Evolutionary conservation across 2,113 vertebrate genomes (phyloP).

Genomic region (Pachypanchax playfairii): DNA sequence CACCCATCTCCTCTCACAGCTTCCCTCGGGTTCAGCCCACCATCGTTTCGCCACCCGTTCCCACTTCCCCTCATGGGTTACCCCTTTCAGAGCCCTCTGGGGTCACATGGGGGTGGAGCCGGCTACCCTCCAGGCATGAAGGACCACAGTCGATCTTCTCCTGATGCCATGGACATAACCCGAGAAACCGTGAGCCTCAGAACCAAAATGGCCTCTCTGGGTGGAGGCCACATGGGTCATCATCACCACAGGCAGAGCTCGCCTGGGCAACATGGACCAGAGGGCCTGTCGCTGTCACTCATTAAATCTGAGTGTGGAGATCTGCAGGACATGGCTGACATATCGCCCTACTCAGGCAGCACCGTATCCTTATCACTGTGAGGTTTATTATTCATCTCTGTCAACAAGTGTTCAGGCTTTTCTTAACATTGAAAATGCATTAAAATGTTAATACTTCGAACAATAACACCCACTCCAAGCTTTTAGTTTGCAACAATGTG

Average conservation of each 20-base stretch:
- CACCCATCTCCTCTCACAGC: slow-evolving; percentile 92
- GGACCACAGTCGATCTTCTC: slow-evolving; percentile 87
- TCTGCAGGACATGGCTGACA: slow-evolving; percentile 97
- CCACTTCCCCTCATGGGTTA: slow-evolving; percentile 97
- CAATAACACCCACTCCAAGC: too few relatives aligned
- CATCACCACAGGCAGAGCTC: slow-evolving; percentile 94
- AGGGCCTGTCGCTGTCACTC: slow-evolving; percentile 94
- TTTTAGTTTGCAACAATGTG: too few relatives aligned
- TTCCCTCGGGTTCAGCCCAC: slow-evolving; percentile 89
- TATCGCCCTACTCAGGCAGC: slow-evolving; percentile 96
- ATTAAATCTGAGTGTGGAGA: slow-evolving; percentile 99
- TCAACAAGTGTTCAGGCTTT: too few relatives aligned
- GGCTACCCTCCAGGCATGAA: slow-evolving; percentile 84
- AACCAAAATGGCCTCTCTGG: slow-evolving; percentile 92
- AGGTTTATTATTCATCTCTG: too few relatives aligned
- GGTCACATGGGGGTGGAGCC: slow-evolving; percentile 81
- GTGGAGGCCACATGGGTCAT: slow-evolving; percentile 77
- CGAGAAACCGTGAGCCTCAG: slow-evolving; percentile 94
- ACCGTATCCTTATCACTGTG: slow-evolving; percentile 92
- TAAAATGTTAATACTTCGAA: too few relatives aligned
- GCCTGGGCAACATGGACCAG: slow-evolving; percentile 88
- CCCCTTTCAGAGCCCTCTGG: slow-evolving; percentile 92
- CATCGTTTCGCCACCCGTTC: slow-evolving; percentile 96
- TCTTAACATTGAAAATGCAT: too few relatives aligned
- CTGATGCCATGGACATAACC: slow-evolving; percentile 93